Percentiles rank a stretch among this genome's conserved stretches.
phyloP scores from a whole-genome alignment of 2,888 invertebrate genomes.

The Acrocyrtus sp. region DNA sequence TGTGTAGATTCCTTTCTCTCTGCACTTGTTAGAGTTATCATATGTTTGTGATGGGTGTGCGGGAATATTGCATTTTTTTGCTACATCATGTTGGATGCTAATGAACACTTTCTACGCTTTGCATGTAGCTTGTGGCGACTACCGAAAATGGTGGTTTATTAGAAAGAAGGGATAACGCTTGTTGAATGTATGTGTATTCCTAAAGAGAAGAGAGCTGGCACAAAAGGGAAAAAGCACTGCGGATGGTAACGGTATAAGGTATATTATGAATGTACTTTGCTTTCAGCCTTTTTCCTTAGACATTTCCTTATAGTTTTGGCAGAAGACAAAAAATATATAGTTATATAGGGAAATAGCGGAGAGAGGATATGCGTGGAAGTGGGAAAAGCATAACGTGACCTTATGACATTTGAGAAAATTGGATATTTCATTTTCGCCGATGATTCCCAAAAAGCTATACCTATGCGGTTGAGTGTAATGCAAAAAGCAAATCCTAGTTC shows the following conservation, averaged over 20 bases:
- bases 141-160: not conserved
- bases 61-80: constrained; percentile 16
- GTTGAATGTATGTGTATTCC: constrained; percentile 44
- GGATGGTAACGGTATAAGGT: not conserved
- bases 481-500: not conserved
- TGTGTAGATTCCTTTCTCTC: not conserved
- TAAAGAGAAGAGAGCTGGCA: not conserved
- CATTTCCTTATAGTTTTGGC: not conserved
- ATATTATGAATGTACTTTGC: not conserved
- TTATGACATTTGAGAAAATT: constrained; percentile 52
- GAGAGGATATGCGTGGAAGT: not conserved
- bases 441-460: not conserved
- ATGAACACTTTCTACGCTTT: constrained; percentile 35
- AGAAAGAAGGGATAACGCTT: constrained; percentile 27
- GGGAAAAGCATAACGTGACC: constrained; percentile 34
- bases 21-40: constrained; percentile 19
- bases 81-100: constrained; percentile 36
- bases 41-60: not conserved
- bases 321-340: not conserved
- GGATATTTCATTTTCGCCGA: constrained; percentile 35
- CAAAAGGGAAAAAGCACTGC: not conserved
- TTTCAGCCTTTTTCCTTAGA: not conserved
- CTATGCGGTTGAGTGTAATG: not conserved
- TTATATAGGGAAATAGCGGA: not conserved
- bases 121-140: constrained; percentile 28